Evolutionary conservation across 2,113 vertebrate genomes (phyloP), one percentile per base, ranked within the genome.

Genomic region (Gasterosteus aculeatus): DNA sequence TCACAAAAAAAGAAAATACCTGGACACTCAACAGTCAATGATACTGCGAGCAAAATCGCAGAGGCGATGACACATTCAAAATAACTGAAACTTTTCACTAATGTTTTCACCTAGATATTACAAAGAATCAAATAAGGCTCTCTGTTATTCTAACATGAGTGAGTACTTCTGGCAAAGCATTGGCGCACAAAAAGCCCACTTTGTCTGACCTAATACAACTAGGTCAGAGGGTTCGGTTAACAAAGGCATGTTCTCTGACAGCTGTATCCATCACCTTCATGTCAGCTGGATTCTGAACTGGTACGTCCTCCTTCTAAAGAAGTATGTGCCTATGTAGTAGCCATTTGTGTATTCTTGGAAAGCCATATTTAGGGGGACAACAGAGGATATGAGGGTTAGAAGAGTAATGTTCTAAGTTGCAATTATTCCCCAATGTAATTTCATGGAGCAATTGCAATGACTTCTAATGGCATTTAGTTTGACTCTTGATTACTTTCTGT

Each of bases 351-450:
- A 74, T 91, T 88, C 77, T 79, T 85, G 75, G 81, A 86, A 87
- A 78, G 81, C 72, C 59, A 53, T 84, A 68, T 76, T 85, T 88
- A 79, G 75, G 76, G 66, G 74, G 79, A 84, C 74, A 86, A 80
- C 63, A 60, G 68, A 46, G 68, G 57, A 83, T 12, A 60, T 51
- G 62, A 62, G 51, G 65, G 64, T 77, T 77, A 19, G 75, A 85
- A 78, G 70, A 72, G 31, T 6, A 47, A 61, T 76, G 68, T 76
- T 78, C 71, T 78, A 83, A 75, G 71, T 84, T 76, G 64, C 80
- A 89, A 87, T 93, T 88, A 87, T 79, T 82, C 69, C 60, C 69
- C 75, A 69, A 75, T 84, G 68, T 87, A 81, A 85, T 86, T 93
- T 79, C 19, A 77, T 58, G 77, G 31, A 69, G 58, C 62, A 62